Evolutionary conservation across 1,140 invertebrate genomes (phyloP), one percentile per base, ranked within the genome.

Genomic region (Triops longicaudatus): DNA sequence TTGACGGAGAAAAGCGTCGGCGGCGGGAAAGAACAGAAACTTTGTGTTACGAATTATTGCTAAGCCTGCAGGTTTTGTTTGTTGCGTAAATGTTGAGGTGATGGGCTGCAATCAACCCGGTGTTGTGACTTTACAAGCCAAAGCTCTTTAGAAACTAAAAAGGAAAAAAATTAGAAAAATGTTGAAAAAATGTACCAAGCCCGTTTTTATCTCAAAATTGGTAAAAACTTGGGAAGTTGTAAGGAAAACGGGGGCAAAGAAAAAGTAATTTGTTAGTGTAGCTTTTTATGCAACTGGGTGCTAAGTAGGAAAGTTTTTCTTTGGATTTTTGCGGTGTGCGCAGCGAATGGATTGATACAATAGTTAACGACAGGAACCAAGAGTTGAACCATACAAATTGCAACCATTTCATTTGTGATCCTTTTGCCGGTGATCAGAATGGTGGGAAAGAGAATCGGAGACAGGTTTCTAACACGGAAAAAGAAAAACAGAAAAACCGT

Each of bases 81-180:
- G 50, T 63, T 63, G 50, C 50, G 50, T 22, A 17, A 63, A n/a
- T 22, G 50, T 1, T n/a, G 50, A 63, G 50, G 50, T 63, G 50
- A 63, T 63, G 50, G 50, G 50, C 50, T 63, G 50, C 50, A 63
- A 63, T 63, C 50, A 63, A 63, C 50, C 50, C 50, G 50, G 50
- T 63, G 50, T 63, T 63, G 50, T 63, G 50, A 63, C 50, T 63
- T 63, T 63, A 63, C 50, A 63, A 63, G 50, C 50, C 50, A 63
- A 63, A 63, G 50, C 50, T 63, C 17, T 63, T 63, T 37, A 37
- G 31, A 63, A 22, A 63, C 14, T 63, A 63, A 63, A 63, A 63
- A 63, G 17, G 5, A 2, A 63, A n/a, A 63, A 17, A 63, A 63
- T n/a, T 14, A 63, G 17, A 63, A 63, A 22, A 63, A 63, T n/a